Evolutionary conservation across 1,140 invertebrate species (phyloP).

Genomic region (Temnothorax curvispinosus): DNA sequence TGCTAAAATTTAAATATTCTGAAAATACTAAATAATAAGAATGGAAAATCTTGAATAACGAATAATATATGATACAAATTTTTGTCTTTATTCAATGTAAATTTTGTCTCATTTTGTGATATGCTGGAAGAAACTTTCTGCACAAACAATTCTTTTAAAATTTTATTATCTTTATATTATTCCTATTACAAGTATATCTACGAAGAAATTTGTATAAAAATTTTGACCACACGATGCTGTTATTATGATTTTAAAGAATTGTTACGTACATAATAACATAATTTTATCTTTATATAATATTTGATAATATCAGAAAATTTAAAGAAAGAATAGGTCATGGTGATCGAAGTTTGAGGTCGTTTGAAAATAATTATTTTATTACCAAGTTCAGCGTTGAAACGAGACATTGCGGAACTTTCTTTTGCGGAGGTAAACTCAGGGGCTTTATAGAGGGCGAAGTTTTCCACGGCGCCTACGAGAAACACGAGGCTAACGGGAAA

Average conservation of each 20-base stretch:
- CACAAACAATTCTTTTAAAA: neutral
- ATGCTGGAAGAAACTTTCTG: neutral
- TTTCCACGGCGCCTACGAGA: slow-evolving; percentile 47
- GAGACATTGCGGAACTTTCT: slow-evolving; percentile 46
- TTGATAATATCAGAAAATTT: slow-evolving; percentile 10
- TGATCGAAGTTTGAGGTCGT: slow-evolving; percentile 47
- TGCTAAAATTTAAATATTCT: neutral
- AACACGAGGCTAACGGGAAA: slow-evolving; percentile 67
- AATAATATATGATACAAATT: neutral
- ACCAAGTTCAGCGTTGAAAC: slow-evolving; percentile 57
- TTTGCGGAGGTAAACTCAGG: slow-evolving; percentile 47
- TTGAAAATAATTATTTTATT: slow-evolving; percentile 70
- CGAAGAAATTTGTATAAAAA: neutral
- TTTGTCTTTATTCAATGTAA: neutral
- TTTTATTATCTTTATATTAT: neutral
- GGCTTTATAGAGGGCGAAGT: slow-evolving; percentile 52
- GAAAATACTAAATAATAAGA: neutral
- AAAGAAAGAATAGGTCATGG: slow-evolving; percentile 50
- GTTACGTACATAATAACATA: neutral
- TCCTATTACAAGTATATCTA: neutral
- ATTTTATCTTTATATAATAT: neutral
- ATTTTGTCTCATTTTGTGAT: neutral
- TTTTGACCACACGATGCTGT: neutral
- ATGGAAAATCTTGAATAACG: neutral
- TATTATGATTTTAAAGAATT: neutral